A percentile compares a stretch with the other conserved stretches of the same genome.
These are phyloP conservation scores for Drosophila limbata DNA, from an alignment of 2,888 invertebrate genomes.

Conservation along the genomic window DNA sequence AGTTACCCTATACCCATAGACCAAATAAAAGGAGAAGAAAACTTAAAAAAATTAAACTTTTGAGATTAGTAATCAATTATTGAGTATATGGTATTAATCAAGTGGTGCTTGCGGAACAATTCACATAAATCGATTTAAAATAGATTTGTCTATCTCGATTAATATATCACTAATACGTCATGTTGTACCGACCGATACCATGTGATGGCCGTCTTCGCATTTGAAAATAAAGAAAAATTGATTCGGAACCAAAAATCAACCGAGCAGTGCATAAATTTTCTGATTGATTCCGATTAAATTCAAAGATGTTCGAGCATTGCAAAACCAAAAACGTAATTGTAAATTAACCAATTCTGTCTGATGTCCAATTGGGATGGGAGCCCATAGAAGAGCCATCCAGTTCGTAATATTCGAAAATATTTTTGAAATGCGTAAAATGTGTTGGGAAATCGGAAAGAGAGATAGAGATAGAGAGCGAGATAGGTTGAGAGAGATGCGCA, in stretches of 20 bases:
- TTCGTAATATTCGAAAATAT: conserved; percentile 33
- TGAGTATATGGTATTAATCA: conserved; percentile 18
- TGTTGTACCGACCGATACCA: conserved; percentile 49
- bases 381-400: background rate
- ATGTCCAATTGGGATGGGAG: conserved; percentile 19
- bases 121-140: conserved; percentile 65
- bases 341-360: conserved; percentile 43
- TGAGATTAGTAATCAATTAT: background rate
- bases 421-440: conserved; percentile 50
- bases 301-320: conserved; percentile 18
- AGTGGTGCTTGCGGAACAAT: conserved; percentile 43
- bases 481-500: conserved; percentile 18
- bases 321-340: conserved; percentile 32
- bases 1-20: background rate
- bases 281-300: conserved; percentile 53
- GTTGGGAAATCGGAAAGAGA: conserved; percentile 34
- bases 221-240: conserved; percentile 17
- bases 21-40: background rate
- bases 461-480: background rate
- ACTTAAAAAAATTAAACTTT: too few relatives aligned
- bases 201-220: conserved; percentile 51
- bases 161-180: conserved; percentile 65
- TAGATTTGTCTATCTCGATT: conserved; percentile 60
- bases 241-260: conserved; percentile 47
- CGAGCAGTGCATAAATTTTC: conserved; percentile 35